These are phyloP conservation scores for Aphelenchoides fujianensis DNA, from an alignment of 1,140 invertebrate species.

Conservation along the genomic window DNA sequence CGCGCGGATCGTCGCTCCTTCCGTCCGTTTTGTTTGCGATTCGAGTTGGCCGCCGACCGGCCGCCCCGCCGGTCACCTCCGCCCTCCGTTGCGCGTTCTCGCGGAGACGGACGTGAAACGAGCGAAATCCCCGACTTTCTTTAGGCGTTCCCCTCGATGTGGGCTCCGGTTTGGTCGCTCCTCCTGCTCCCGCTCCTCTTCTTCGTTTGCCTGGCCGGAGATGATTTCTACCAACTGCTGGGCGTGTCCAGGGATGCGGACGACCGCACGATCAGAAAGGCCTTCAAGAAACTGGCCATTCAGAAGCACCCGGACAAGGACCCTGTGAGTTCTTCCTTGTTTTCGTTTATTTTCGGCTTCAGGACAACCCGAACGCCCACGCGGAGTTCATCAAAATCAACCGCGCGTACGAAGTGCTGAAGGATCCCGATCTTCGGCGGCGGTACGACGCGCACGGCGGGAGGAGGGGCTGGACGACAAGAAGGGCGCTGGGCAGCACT, in stretches of 20 bases:
- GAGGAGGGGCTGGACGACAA: slow-evolving; percentile 70
- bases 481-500: slow-evolving; percentile 66
- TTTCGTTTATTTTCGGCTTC: slow-evolving; percentile 44
- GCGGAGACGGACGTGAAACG: too few relatives aligned
- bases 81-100: too few relatives aligned
- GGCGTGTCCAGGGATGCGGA: slow-evolving; percentile 72
- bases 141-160: too few relatives aligned
- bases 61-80: too few relatives aligned
- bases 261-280: slow-evolving; percentile 74
- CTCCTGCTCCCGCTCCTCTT: not conserved
- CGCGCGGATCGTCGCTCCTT: too few relatives aligned
- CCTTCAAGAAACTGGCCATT: slow-evolving; percentile 78
- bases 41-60: too few relatives aligned
- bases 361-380: slow-evolving; percentile 74
- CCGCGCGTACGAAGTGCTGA: slow-evolving; percentile 78
- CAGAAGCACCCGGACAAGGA: slow-evolving; percentile 82
- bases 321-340: slow-evolving; percentile 65
- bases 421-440: slow-evolving; percentile 75
- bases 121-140: too few relatives aligned
- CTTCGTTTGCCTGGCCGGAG: slow-evolving; percentile 10
- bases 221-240: slow-evolving; percentile 71
- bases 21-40: too few relatives aligned
- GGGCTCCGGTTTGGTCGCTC: too few relatives aligned
- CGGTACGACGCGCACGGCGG: slow-evolving; percentile 78
- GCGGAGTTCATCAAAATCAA: slow-evolving; percentile 75